phyloP scores from a whole-genome alignment of 1,140 invertebrate genomes.

The Bicyclus anynana region DNA sequence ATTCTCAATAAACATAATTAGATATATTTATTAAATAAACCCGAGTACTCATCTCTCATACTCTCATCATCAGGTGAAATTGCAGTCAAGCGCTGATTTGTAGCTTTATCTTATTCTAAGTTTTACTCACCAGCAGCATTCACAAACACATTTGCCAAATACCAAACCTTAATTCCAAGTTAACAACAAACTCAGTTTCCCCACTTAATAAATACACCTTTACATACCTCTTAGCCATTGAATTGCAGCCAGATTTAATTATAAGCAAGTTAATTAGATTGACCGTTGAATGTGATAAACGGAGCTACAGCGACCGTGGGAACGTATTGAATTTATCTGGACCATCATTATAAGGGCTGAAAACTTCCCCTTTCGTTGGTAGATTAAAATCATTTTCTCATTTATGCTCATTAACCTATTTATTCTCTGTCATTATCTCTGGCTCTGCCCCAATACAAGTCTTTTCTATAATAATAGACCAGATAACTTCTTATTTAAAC shows the following conservation, averaged over 20 bases:
- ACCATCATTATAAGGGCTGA: background rate
- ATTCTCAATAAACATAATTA: too few species aligned
- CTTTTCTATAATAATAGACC: too few species aligned
- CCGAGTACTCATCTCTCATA: too few species aligned
- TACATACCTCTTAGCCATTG: slow-evolving; percentile 7
- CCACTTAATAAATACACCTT: slow-evolving; percentile 12
- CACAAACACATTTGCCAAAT: slow-evolving; percentile 12
- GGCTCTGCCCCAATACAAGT: too few species aligned
- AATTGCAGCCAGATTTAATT: slow-evolving; percentile 39
- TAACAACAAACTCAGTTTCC: slow-evolving; percentile 9
- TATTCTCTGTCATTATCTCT: too few species aligned
- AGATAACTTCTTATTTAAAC: too few species aligned
- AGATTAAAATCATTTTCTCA: background rate
- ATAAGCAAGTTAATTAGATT: slow-evolving; percentile 45
- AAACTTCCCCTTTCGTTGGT: background rate
- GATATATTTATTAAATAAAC: too few species aligned
- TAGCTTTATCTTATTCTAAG: background rate
- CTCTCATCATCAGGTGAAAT: too few species aligned
- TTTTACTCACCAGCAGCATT: background rate
- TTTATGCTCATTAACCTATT: too few species aligned
- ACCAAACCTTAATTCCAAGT: background rate
- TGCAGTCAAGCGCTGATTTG: too few species aligned
- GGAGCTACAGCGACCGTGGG: slow-evolving; percentile 13
- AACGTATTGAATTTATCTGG: slow-evolving; percentile 6
- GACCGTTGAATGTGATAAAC: slow-evolving; percentile 15